Conservation (phyloP, 2,113 vertebrate genomes). For the Tragelaphus buxtoni region DNA sequence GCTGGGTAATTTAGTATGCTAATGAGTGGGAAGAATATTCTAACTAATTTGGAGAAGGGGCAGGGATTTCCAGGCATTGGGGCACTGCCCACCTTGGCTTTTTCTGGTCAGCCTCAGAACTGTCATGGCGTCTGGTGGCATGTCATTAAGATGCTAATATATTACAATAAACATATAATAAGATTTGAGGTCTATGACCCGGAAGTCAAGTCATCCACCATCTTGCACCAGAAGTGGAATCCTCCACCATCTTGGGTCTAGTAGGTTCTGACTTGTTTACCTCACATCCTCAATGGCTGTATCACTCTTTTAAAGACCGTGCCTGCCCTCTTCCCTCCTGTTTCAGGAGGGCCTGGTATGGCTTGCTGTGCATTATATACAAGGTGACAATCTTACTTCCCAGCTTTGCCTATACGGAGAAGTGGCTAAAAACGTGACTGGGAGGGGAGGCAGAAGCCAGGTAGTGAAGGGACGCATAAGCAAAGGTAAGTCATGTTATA, state of each 20-base stretch:
- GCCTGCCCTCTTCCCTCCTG: neutral
- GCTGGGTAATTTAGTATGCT: neutral
- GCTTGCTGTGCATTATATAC: neutral
- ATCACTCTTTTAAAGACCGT: neutral
- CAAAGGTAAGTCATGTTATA: neutral
- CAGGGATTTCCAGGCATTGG: neutral
- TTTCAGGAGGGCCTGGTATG: neutral
- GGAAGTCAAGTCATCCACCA: neutral
- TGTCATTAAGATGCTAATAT: neutral
- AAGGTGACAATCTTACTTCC: neutral
- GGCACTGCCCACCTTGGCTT: neutral
- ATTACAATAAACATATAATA: neutral
- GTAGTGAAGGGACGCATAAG: neutral
- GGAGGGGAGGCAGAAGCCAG: neutral
- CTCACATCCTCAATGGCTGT: neutral
- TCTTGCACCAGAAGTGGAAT: neutral
- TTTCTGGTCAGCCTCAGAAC: neutral
- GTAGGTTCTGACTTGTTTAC: neutral
- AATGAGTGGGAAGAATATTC: neutral
- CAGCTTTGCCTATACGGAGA: rapidly evolving
- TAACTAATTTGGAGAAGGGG: neutral
- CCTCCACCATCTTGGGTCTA: neutral
- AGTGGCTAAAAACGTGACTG: neutral
- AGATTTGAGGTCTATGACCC: neutral
- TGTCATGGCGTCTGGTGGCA: neutral